Base-by-base conservation (phyloP, 2,797 vertebrate species). In the Phalanger gymnotis region DNA sequence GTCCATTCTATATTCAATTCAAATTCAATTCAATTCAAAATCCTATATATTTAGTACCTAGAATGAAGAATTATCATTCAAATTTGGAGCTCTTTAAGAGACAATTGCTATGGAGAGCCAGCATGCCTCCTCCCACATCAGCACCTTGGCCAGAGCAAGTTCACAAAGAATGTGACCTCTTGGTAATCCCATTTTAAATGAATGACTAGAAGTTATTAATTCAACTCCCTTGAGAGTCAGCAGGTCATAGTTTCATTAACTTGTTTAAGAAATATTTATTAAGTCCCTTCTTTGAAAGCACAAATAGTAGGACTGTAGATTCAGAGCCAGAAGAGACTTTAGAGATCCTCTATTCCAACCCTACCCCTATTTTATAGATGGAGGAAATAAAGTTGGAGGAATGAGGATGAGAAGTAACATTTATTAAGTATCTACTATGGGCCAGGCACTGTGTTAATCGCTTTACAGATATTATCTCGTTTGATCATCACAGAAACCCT, bases 131-230 rank as follows among this genome's bases (percentile, higher is more conserved):
- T 87, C 40, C 73, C 40, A 51, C 73, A 51, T 87, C 40, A 87
- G 73, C 73, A 87, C 73, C 40, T 87, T 87, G 73, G 73, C 73
- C 73, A 87, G 73, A 87, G 40, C 73, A 87, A 51, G 73, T 87
- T 51, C 40, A 87, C 40, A 87, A 87, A 87, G 22, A 87, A 87
- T 27, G 9, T 28, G 73, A 87, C 73, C 73, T 19, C 40, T 87
- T 87, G 73, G 73, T 87, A 87, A 87, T 87, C 73, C 73, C 73
- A 47, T 87, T 87, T 87, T 87, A 87, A 87, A 51, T 87, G 73
- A 87, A 51, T 87, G 73, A 87, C 22, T 87, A 87, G 73, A 51
- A 87, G 73, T 87, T 87, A 87, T 87, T 87, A 87, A 51, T 87
- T 87, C 40, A 87, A 87, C 40, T 87, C 73, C 40, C 73, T 27